A percentile compares a stretch with the other conserved stretches of the same genome.
phyloP scores from a whole-genome alignment of 2,113 vertebrate genomes.

The Phylloscopus trochiloides region DNA sequence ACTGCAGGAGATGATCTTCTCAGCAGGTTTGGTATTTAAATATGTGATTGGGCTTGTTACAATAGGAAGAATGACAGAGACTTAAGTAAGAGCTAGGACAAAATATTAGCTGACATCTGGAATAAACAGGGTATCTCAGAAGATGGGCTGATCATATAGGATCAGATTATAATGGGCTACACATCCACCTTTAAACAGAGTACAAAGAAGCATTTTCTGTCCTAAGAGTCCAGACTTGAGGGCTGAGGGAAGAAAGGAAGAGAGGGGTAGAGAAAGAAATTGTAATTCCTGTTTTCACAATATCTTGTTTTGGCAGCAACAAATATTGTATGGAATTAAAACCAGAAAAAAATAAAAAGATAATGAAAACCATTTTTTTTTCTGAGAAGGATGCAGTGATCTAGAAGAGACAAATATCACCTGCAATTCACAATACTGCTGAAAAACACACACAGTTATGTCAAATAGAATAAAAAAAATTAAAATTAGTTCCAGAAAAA shows the following conservation, averaged over 20 bases:
- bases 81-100: background rate
- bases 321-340: background rate
- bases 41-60: background rate
- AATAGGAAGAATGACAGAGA: background rate
- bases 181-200: background rate
- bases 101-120: background rate
- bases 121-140: background rate
- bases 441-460: background rate
- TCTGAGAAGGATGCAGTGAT: background rate
- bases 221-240: background rate
- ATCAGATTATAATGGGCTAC: background rate
- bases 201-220: background rate
- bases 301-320: background rate
- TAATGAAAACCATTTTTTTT: rapidly evolving
- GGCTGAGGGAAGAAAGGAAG: background rate
- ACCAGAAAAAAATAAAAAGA: background rate
- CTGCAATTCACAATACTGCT: background rate
- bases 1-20: background rate
- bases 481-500: background rate
- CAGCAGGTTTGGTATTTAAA: background rate
- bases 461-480: background rate
- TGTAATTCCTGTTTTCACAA: background rate
- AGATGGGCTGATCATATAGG: background rate
- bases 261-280: background rate
- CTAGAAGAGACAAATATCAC: background rate